These are phyloP conservation scores for Hydraecia micacea DNA, from an alignment of 2,888 invertebrate genomes.

Conservation along the genomic window DNA sequence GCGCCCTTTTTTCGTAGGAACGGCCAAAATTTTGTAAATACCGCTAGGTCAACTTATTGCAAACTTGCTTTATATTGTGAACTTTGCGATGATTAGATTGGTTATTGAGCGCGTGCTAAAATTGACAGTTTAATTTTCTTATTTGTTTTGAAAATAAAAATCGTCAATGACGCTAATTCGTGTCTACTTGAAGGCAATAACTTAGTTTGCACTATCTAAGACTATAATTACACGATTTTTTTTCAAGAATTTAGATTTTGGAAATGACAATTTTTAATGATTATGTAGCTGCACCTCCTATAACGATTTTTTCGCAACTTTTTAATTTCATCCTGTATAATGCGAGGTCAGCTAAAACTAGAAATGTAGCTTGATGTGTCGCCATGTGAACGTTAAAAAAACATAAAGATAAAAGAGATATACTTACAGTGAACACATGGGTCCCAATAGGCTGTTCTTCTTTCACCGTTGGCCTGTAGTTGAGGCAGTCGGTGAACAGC, in stretches of 20 bases:
- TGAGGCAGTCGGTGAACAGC: constrained; percentile 95
- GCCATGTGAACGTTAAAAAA: neutral
- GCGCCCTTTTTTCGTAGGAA: no score
- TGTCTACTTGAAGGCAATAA: neutral
- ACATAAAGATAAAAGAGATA: neutral
- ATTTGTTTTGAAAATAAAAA: no score
- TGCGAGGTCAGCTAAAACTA: no score
- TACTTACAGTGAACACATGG: constrained; percentile 93
- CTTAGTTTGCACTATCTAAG: neutral
- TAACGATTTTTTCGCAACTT: neutral
- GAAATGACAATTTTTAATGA: neutral
- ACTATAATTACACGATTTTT: neutral
- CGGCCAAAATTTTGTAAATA: neutral
- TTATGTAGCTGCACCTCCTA: neutral
- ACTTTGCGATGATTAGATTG: neutral
- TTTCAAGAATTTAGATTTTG: neutral
- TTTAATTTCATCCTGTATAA: neutral
- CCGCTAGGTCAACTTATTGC: neutral
- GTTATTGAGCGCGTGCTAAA: neutral
- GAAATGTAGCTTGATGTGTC: neutral
- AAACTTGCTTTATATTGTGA: neutral
- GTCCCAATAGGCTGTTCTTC: constrained; percentile 94
- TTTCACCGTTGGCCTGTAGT: constrained; percentile 94
- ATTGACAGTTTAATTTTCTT: neutral
- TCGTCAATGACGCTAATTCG: neutral